Percentiles rank a stretch among this genome's conserved stretches.
Conservation (phyloP, 2,113 vertebrate species). For the Blennius ocellaris region DNA sequence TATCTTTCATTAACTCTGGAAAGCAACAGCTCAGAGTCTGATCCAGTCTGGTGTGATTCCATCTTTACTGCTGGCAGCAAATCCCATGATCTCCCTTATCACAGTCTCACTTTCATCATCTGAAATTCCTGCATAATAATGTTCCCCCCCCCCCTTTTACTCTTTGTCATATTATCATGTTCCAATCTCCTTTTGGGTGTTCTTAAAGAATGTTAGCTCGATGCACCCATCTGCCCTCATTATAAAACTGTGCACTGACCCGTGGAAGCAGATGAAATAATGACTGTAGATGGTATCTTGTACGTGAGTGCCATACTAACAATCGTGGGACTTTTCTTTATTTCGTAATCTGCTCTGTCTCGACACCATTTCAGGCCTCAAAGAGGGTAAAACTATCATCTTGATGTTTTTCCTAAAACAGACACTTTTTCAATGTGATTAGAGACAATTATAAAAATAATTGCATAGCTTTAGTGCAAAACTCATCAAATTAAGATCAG, state of each 20-base stretch:
- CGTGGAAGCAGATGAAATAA: conserved; percentile 50
- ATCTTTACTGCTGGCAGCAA: conserved; percentile 25
- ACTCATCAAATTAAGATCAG: no score
- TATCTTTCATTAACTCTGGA: conserved; percentile 22
- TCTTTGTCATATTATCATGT: conserved; percentile 28
- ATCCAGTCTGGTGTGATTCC: conserved; percentile 22
- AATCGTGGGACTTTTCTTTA: background rate
- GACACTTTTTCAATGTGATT: no score
- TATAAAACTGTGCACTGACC: conserved; percentile 1
- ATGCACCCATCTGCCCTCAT: conserved; percentile 1
- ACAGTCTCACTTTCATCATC: conserved; percentile 36
- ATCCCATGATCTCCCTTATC: conserved; percentile 30
- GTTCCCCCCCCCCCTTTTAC: conserved; percentile 1
- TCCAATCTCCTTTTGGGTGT: conserved; percentile 28
- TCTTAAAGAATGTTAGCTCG: conserved; percentile 7
- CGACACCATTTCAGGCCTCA: no score
- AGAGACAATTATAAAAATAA: no score
- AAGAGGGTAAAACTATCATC: no score
- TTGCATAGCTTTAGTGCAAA: no score
- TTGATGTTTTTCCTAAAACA: no score
- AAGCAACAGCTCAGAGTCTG: conserved; percentile 1
- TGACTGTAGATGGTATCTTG: background rate
- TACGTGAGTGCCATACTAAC: background rate
- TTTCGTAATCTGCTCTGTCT: no score
- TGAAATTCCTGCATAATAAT: conserved; percentile 24